Evolutionary conservation across 2,113 vertebrate genomes (phyloP), one percentile per base, ranked within the genome.

Genomic region (Tragelaphus imberbis): DNA sequence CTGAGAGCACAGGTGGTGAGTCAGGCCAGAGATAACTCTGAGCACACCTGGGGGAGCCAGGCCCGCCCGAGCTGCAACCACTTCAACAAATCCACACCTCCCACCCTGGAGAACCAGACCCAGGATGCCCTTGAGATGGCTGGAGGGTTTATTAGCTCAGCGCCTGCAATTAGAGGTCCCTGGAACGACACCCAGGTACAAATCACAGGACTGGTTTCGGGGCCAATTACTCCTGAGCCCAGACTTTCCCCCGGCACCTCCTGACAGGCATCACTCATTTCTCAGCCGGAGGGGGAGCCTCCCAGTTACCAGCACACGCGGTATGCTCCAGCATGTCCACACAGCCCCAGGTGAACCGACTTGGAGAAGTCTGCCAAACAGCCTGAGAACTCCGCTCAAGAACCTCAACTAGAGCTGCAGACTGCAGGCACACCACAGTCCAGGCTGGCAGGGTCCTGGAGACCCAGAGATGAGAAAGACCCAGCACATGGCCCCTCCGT

Each of bases 171-270:
- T 90, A 87, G 51, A 91, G 90, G 94, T 58, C 90, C 96, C 93
- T 93, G 71, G 23, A 91, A 90, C 33, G 80, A 82, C 87, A 84
- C 1, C 5, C 68, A 89, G 56, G 75, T 68, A 94, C 63, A 92
- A 92, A 97, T 86, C 92, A 61, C 7, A 80, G 95, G 95, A 47
- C 86, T 71, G 94, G 85, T 33, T 94, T 94, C 96, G 5, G 47
- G 96, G 77, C 5, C 95, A 80, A 11, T 40, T 90, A 44, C 56
- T 96, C 84, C 58, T 7, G 16, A 92, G 75, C 33, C 47, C 21
- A 10, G 53, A 40, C 81, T 55, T 59, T 59, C 30, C 59, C 87
- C 40, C 47, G 16, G 85, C 79, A 71, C 40, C 91, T 94, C n/a
- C 89, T 81, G 53, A 75, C 84, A 95, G 88, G 59, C 63, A 86